These are phyloP conservation scores for Hypsibius dujardini DNA, from an alignment of 1,140 invertebrate species.

Conservation along the genomic window DNA sequence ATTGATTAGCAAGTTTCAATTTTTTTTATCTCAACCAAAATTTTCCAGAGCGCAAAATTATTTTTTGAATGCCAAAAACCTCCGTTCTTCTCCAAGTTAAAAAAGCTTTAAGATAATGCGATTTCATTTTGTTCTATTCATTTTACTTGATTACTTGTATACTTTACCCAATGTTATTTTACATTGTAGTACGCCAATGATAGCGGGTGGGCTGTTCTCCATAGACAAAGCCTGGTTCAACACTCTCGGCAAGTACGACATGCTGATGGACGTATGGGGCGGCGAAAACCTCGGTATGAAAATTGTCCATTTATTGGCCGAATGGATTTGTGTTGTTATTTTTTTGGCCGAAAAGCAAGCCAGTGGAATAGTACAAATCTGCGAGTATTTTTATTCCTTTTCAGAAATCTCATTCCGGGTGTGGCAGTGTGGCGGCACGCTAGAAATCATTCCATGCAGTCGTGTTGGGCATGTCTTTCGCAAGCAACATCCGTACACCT, in stretches of 20 bases:
- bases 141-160: slow-evolving; percentile 33
- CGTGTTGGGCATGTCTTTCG: slow-evolving; percentile 17
- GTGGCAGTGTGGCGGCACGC: slow-evolving; percentile 34
- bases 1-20: no score
- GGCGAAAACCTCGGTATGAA: slow-evolving; percentile 22
- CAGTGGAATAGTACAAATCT: no score
- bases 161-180: slow-evolving; percentile 8
- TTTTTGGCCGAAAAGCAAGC: no score
- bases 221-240: slow-evolving; percentile 34
- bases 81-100: no score
- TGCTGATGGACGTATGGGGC: slow-evolving; percentile 26
- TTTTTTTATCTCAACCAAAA: no score
- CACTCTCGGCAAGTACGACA: slow-evolving; percentile 34
- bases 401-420: slow-evolving; percentile 46
- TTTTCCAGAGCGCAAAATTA: no score
- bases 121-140: slow-evolving; percentile 20
- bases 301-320: no score
- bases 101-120: neutral
- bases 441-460: slow-evolving; percentile 32
- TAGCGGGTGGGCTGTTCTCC: slow-evolving; percentile 34
- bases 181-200: slow-evolving; percentile 33
- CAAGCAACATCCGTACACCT: slow-evolving; percentile 26
- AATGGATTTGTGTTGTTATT: no score
- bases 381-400: slow-evolving; percentile 22
- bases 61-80: no score